Evolutionary conservation across 1,140 invertebrate species (phyloP).

Genomic region (Ceratina calcarata): DNA sequence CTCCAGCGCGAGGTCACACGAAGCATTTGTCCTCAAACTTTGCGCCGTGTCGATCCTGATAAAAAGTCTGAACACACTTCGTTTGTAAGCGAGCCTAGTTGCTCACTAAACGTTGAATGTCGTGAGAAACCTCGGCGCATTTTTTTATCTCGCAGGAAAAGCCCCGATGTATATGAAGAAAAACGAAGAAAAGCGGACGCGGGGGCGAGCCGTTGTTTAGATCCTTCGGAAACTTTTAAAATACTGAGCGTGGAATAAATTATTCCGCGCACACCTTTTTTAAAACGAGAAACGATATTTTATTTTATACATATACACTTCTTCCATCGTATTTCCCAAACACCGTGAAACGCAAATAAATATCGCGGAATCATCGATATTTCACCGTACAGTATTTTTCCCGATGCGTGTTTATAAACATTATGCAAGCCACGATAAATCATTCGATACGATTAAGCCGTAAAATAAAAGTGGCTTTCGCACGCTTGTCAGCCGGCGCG

Average conservation of each 20-base stretch:
- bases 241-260: too few relatives aligned
- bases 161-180: neutral
- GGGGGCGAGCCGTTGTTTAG: neutral
- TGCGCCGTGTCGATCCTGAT: constrained; percentile 42
- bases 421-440: neutral
- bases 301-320: too few relatives aligned
- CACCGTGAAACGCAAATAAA: neutral
- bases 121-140: constrained; percentile 22
- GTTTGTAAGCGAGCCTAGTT: constrained; percentile 1
- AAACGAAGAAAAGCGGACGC: neutral
- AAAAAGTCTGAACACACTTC: constrained; percentile 40
- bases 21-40: constrained; percentile 47
- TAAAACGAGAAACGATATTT: too few relatives aligned
- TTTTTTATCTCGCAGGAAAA: neutral
- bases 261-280: too few relatives aligned
- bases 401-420: neutral
- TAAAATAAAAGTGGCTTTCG: constrained; percentile 14
- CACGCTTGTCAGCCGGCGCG: constrained; percentile 9
- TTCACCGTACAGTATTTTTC: neutral
- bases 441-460: constrained; percentile 16
- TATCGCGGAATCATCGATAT: neutral
- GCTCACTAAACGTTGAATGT: constrained; percentile 34
- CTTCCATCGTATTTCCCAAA: too few relatives aligned
- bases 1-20: constrained; percentile 34
- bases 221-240: neutral